Evolutionary conservation across 2,113 vertebrate species (phyloP).

Genomic region (Ameiurus melas): DNA sequence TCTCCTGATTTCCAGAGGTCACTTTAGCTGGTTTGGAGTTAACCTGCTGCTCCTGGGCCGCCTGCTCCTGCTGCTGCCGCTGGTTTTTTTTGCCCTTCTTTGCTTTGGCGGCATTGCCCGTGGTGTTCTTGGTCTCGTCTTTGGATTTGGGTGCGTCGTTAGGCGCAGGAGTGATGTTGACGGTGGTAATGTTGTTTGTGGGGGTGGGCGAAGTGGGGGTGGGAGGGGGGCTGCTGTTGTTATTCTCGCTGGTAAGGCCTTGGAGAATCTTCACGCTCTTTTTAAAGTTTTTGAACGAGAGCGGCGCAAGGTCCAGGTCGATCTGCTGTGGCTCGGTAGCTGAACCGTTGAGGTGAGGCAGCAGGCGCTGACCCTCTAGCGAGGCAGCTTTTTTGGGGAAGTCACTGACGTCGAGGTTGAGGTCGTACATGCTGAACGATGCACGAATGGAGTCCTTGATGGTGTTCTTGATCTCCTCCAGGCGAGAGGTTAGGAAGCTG

Average conservation of each 20-base stretch:
- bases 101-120: conserved; percentile 69
- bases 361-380: conserved; percentile 84
- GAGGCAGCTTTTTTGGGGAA: conserved; percentile 91
- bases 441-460: conserved; percentile 96
- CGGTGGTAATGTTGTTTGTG: conserved; percentile 80
- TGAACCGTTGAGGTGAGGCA: conserved; percentile 88
- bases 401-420: conserved; percentile 91
- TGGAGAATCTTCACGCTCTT: conserved; percentile 80
- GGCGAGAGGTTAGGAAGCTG: conserved; percentile 93
- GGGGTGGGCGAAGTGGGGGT: conserved; percentile 67
- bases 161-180: conserved; percentile 53
- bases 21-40: conserved; percentile 67
- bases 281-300: conserved; percentile 85
- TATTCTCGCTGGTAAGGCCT: conserved; percentile 66
- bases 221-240: conserved; percentile 71
- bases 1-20: conserved; percentile 70
- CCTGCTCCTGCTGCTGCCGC: conserved; percentile 68
- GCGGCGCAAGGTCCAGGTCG: conserved; percentile 91
- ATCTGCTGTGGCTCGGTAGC: conserved; percentile 87
- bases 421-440: conserved; percentile 93
- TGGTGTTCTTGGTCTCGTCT: conserved; percentile 67
- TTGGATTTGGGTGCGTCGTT: conserved; percentile 73
- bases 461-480: conserved; percentile 97
- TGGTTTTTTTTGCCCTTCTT: conserved; percentile 88
- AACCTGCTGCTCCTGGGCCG: conserved; percentile 67